A percentile compares a stretch with the other conserved stretches of the same genome.
phyloP scores from a whole-genome alignment of 1,140 invertebrate genomes.

The Cydia splendana region DNA sequence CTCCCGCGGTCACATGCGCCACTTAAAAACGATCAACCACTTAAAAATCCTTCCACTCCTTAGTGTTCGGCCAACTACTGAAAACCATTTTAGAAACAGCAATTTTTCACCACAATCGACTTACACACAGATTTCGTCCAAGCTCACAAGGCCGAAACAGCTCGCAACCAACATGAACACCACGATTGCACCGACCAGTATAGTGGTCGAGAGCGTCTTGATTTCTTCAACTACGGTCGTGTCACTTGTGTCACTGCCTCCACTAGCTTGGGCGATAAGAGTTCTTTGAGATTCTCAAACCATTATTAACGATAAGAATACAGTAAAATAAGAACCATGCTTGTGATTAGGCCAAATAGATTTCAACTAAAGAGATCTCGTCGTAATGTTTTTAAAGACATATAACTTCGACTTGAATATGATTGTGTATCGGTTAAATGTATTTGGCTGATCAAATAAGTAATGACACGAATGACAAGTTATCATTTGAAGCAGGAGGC shows the following conservation, averaged over 20 bases:
- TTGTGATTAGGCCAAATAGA: too few relatives aligned
- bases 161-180: background rate
- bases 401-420: too few relatives aligned
- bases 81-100: slow-evolving; percentile 2
- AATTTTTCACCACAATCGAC: background rate
- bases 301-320: background rate
- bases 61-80: background rate
- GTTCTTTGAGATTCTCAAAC: background rate
- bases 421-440: too few relatives aligned
- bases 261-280: slow-evolving; percentile 9
- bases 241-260: background rate
- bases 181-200: background rate
- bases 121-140: slow-evolving; percentile 9
- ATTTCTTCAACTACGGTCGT: background rate
- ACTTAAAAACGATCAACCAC: too few relatives aligned
- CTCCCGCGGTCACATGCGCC: too few relatives aligned
- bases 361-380: too few relatives aligned
- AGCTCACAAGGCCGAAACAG: background rate
- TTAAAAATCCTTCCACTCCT: background rate
- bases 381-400: too few relatives aligned
- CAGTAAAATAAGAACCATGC: background rate
- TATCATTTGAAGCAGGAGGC: too few relatives aligned
- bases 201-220: background rate
- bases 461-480: too few relatives aligned
- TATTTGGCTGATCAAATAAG: too few relatives aligned